Percentiles rank a stretch among this genome's conserved stretches.
Evolutionary conservation across 2,888 invertebrate species (phyloP).

Genomic region (Liodrosophila aerea): DNA sequence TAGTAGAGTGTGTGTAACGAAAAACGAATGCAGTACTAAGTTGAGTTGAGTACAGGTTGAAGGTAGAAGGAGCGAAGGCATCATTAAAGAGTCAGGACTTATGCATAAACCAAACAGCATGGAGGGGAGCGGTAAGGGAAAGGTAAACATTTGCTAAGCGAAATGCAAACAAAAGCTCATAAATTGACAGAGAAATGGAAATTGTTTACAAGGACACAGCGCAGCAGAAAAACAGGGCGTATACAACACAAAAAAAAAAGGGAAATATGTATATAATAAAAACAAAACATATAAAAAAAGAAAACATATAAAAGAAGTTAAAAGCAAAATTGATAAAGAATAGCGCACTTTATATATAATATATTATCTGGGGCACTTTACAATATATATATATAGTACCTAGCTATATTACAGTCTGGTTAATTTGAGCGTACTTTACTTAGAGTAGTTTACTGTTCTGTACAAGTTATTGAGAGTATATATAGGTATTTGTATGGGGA

Average conservation of each 20-base stretch:
- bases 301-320: slow-evolving; percentile 14
- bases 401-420: slow-evolving; percentile 58
- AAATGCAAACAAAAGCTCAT: slow-evolving; percentile 74
- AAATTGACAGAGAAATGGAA: slow-evolving; percentile 66
- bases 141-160: slow-evolving; percentile 74
- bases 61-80: slow-evolving; percentile 18
- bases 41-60: neutral
- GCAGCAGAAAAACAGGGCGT: slow-evolving; percentile 53
- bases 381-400: slow-evolving; percentile 32
- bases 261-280: slow-evolving; percentile 12
- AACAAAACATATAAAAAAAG: slow-evolving; percentile 13
- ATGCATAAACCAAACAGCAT: slow-evolving; percentile 55
- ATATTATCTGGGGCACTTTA: slow-evolving; percentile 40
- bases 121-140: slow-evolving; percentile 15
- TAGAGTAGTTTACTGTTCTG: slow-evolving; percentile 19
- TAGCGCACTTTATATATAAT: slow-evolving; percentile 68
- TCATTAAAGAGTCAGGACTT: slow-evolving; percentile 63
- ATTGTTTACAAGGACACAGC: slow-evolving; percentile 64
- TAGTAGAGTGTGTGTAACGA: slow-evolving; percentile 24
- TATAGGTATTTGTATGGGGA: slow-evolving; percentile 32
- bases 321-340: slow-evolving; percentile 38
- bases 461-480: slow-evolving; percentile 38
- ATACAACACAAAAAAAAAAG: slow-evolving; percentile 46
- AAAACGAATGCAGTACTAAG: slow-evolving; percentile 42
- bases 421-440: slow-evolving; percentile 18